Percentiles rank a stretch among this genome's conserved stretches.
Evolutionary conservation across 2,113 vertebrate species (phyloP).

Genomic region (Chinchilla lanigera): DNA sequence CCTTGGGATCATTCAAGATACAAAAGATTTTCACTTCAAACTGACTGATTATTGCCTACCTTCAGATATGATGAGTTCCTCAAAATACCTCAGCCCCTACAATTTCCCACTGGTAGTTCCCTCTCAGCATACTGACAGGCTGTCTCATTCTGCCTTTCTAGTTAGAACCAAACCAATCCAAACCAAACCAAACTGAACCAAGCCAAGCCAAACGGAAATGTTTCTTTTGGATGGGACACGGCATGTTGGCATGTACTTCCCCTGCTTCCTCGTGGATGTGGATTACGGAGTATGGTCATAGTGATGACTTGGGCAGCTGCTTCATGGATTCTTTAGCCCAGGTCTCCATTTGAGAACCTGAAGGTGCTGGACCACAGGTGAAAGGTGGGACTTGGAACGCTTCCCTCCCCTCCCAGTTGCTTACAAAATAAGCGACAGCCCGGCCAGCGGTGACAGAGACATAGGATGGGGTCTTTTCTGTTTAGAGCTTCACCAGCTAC

Average conservation of each 20-base stretch:
- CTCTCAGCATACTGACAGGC: not conserved
- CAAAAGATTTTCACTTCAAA: constrained; percentile 36
- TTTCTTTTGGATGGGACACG: not conserved
- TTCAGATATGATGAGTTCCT: not conserved
- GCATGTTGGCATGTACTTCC: not conserved
- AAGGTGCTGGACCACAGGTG: not conserved
- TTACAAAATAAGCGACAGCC: not conserved
- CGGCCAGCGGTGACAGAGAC: not conserved
- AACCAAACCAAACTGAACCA: not conserved
- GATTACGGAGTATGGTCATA: not conserved
- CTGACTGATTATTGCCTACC: constrained; percentile 2
- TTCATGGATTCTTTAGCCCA: not conserved
- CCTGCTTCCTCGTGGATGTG: too few relatives aligned
- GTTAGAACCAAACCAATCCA: not conserved
- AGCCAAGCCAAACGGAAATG: not conserved
- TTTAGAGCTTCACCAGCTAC: not conserved
- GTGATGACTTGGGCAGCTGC: not conserved
- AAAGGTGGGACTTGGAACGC: not conserved
- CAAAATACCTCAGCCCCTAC: not conserved
- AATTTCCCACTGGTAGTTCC: not conserved
- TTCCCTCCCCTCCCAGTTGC: not conserved
- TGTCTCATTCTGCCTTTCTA: constrained; percentile 7
- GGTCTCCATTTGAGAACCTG: constrained; percentile 22
- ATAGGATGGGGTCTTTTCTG: not conserved
- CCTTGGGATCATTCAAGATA: constrained; percentile 29